A percentile compares a stretch with the other conserved stretches of the same genome.
Conservation (phyloP, 2,113 vertebrate species). For the Girardinichthys multiradiatus region DNA sequence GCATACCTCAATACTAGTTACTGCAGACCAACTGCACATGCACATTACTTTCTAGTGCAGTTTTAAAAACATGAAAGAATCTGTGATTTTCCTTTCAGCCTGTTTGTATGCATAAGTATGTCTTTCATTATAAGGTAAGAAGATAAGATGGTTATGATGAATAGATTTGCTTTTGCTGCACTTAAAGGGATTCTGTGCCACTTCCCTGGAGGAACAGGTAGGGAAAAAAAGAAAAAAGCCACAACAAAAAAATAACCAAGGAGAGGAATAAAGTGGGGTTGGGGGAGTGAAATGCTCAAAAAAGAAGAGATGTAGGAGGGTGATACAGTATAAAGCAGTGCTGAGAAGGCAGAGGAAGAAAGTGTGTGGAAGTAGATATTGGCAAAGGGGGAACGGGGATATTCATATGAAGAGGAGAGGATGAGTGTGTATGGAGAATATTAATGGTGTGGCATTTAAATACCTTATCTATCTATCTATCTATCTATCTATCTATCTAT, state of each 20-base stretch:
- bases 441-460: conserved; percentile 75
- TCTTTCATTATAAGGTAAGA: conserved; percentile 39
- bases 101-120: conserved; percentile 23
- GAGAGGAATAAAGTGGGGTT: conserved; percentile 35
- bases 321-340: conserved; percentile 49
- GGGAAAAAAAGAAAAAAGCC: conserved; percentile 24
- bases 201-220: conserved; percentile 70
- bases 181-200: conserved; percentile 79
- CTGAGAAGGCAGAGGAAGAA: conserved; percentile 44
- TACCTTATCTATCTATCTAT: background rate
- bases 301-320: conserved; percentile 34
- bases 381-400: conserved; percentile 14
- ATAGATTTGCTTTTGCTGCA: conserved; percentile 77
- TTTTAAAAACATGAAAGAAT: background rate
- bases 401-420: conserved; percentile 39
- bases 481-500: background rate
- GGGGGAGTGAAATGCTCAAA: conserved; percentile 29
- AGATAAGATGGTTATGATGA: conserved; percentile 71
- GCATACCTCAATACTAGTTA: background rate
- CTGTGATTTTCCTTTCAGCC: conserved; percentile 9
- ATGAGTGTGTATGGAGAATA: conserved; percentile 71
- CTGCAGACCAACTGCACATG: background rate
- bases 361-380: conserved; percentile 35
- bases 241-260: conserved; percentile 50
- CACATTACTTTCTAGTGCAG: conserved; percentile 28